A percentile compares a stretch with the other conserved stretches of the same genome.
These are phyloP conservation scores for Agrilus biguttatus DNA, from an alignment of 2,888 invertebrate genomes.

Conservation along the genomic window DNA sequence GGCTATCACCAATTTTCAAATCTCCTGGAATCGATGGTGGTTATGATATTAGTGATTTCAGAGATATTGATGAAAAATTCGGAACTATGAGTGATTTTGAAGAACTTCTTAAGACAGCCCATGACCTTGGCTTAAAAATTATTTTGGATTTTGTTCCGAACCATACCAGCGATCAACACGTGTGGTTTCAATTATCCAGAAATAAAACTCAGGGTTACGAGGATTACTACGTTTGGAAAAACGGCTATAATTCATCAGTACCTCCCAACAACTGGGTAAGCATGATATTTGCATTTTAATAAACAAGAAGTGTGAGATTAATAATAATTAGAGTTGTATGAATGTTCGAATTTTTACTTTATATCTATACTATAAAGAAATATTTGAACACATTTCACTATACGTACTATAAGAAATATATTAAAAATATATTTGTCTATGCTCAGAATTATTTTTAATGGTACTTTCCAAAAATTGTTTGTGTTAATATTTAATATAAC, in stretches of 20 bases:
- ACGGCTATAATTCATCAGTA: slow-evolving; percentile 49
- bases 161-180: slow-evolving; percentile 56
- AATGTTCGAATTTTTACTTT: too few species aligned
- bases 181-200: slow-evolving; percentile 62
- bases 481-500: too few species aligned
- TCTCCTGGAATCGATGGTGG: slow-evolving; percentile 81
- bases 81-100: slow-evolving; percentile 44
- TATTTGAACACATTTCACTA: too few species aligned
- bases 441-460: too few species aligned
- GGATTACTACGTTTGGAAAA: slow-evolving; percentile 64
- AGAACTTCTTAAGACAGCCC: slow-evolving; percentile 26
- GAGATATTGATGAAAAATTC: slow-evolving; percentile 38
- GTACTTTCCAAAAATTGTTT: too few species aligned
- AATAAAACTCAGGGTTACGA: slow-evolving; percentile 43
- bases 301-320: too few species aligned
- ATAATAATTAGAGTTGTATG: too few species aligned
- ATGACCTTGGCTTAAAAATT: slow-evolving; percentile 26
- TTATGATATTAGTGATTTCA: slow-evolving; percentile 52
- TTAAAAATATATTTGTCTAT: too few species aligned
- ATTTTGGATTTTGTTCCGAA: slow-evolving; percentile 21
- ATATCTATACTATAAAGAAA: too few species aligned
- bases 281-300: too few species aligned
- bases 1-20: slow-evolving; percentile 73
- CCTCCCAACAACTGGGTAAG: slow-evolving; percentile 62
- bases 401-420: too few species aligned